Evolutionary conservation across 2,888 invertebrate species (phyloP).

Genomic region (Plusia festucae): DNA sequence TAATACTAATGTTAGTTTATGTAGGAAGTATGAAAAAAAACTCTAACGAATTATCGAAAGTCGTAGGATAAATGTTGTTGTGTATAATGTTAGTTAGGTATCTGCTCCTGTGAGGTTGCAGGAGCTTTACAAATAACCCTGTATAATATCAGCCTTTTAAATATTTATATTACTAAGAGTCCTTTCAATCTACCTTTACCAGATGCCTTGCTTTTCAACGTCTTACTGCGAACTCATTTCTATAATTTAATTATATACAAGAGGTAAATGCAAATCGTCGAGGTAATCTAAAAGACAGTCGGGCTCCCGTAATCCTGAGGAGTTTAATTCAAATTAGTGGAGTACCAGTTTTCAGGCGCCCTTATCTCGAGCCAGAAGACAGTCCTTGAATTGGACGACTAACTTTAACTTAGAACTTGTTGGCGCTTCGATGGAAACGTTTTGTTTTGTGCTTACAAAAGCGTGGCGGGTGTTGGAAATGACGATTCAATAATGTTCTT

Average conservation of each 20-base stretch:
- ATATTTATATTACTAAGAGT: too few species aligned
- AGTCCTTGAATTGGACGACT: conserved; percentile 48
- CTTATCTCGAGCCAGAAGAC: conserved; percentile 63
- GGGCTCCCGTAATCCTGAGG: conserved; percentile 64
- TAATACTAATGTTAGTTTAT: too few species aligned
- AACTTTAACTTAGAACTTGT: conserved; percentile 43
- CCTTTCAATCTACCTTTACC: background rate
- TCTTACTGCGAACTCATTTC: background rate
- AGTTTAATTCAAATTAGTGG: conserved; percentile 78
- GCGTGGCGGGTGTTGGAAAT: too few species aligned
- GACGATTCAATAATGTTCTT: too few species aligned
- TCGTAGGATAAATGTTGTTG: too few species aligned
- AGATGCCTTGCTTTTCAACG: background rate
- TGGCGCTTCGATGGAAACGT: conserved; percentile 47
- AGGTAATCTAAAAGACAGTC: conserved; percentile 62
- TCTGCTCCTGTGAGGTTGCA: too few species aligned
- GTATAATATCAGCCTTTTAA: too few species aligned
- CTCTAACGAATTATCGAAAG: too few species aligned
- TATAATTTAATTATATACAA: background rate
- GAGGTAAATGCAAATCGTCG: conserved; percentile 6
- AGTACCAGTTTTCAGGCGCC: conserved; percentile 61
- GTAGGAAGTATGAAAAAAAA: too few species aligned
- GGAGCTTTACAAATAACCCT: too few species aligned
- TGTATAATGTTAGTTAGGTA: too few species aligned
- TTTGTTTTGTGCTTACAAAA: background rate